These are phyloP conservation scores for Drosophila putrida DNA, from an alignment of 2,888 invertebrate genomes.

Conservation along the genomic window DNA sequence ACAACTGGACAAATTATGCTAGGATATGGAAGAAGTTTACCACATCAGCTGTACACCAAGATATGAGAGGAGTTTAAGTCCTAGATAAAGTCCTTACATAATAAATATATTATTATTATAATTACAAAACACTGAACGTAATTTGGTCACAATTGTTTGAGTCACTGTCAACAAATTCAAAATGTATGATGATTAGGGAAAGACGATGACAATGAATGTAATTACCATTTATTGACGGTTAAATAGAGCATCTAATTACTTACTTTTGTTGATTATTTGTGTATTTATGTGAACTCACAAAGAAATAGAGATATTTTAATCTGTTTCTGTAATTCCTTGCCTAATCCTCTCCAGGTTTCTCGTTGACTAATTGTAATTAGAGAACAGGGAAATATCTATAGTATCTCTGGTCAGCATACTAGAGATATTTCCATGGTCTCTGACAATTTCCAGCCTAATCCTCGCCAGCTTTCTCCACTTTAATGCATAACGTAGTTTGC, in stretches of 20 bases:
- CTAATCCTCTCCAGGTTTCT: no score
- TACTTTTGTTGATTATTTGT: background rate
- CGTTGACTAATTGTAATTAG: no score
- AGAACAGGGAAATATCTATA: no score
- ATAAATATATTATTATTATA: slow-evolving; percentile 14
- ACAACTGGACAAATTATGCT: background rate
- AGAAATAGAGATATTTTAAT: no score
- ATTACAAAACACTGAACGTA: slow-evolving; percentile 8
- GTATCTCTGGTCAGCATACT: no score
- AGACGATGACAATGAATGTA: slow-evolving; percentile 17
- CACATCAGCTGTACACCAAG: slow-evolving; percentile 28
- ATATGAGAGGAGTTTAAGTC: slow-evolving; percentile 15
- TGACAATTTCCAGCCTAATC: background rate
- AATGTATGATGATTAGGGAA: slow-evolving; percentile 5
- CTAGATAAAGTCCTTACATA: slow-evolving; percentile 22
- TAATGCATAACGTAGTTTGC: slow-evolving; percentile 86
- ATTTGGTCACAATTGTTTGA: slow-evolving; percentile 14
- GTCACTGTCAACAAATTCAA: slow-evolving; percentile 29
- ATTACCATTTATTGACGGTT: slow-evolving; percentile 50
- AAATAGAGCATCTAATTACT: slow-evolving; percentile 49
- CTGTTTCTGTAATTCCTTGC: no score
- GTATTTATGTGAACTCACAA: no score
- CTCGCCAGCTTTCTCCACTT: slow-evolving; percentile 9
- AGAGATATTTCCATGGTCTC: no score
- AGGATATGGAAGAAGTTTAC: background rate